These are phyloP conservation scores for Hyla sarda DNA, from an alignment of 2,113 vertebrate genomes.

Conservation along the genomic window DNA sequence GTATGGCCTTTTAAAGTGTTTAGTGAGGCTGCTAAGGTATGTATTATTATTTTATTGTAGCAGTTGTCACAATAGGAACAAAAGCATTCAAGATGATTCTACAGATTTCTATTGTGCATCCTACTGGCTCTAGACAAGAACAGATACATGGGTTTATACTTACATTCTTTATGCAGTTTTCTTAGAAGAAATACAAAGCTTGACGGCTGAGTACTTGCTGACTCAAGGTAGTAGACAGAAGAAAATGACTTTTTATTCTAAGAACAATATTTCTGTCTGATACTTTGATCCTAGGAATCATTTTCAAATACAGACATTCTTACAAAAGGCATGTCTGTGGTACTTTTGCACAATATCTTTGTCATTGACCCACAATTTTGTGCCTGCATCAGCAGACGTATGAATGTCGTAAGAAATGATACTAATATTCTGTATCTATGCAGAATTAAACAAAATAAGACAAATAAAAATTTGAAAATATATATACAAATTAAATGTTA, in stretches of 20 bases:
- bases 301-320: constrained; percentile 5
- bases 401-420: not conserved
- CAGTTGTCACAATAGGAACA: not conserved
- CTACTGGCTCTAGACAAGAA: not conserved
- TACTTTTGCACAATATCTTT: not conserved
- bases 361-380: not conserved
- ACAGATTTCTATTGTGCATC: not conserved
- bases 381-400: not conserved
- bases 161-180: not conserved
- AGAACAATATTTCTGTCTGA: constrained; percentile 42
- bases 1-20: not conserved
- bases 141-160: not conserved
- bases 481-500: not conserved
- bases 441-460: not conserved
- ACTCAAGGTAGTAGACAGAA: constrained; percentile 7
- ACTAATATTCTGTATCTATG: not conserved
- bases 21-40: not conserved
- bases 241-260: not conserved
- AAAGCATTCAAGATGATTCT: not conserved
- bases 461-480: not conserved
- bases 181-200: not conserved
- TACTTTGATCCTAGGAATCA: constrained; percentile 23
- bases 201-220: not conserved
- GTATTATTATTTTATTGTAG: not conserved
- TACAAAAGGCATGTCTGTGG: not conserved